Conservation (phyloP, 2,113 vertebrate genomes). For the Gobius niger region DNA sequence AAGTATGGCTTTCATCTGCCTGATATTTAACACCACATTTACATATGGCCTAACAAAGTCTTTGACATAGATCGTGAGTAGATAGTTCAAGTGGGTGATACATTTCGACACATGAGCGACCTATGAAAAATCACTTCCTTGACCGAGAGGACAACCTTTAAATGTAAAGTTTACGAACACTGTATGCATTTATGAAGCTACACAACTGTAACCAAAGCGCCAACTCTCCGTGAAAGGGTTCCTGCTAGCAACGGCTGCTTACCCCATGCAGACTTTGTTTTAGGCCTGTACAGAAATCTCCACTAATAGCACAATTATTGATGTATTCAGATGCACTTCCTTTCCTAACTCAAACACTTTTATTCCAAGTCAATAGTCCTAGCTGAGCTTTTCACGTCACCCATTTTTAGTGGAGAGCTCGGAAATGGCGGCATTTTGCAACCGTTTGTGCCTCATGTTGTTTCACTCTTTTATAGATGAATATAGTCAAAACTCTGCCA, state of each 20-base stretch:
- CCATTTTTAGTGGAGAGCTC: background rate
- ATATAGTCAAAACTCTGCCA: conserved; percentile 50
- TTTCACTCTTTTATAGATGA: conserved; percentile 42
- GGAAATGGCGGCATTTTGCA: conserved; percentile 17
- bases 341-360: conserved; percentile 1
- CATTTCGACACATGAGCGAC: too few relatives aligned
- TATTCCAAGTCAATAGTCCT: background rate
- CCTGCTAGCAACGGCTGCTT: background rate
- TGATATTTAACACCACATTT: too few relatives aligned
- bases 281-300: background rate
- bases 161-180: too few relatives aligned
- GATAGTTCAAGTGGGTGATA: too few relatives aligned
- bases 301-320: background rate
- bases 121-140: too few relatives aligned
- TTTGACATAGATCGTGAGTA: too few relatives aligned
- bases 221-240: background rate
- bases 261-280: conserved; percentile 2
- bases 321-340: background rate
- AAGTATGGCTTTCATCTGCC: too few relatives aligned
- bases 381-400: conserved; percentile 4
- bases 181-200: too few relatives aligned
- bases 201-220: too few relatives aligned
- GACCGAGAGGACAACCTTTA: too few relatives aligned
- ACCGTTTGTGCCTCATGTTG: conserved; percentile 18
- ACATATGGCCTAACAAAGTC: too few relatives aligned